Evolutionary conservation across 2,888 invertebrate species (phyloP).

Genomic region (Drosophila glabriapex): DNA sequence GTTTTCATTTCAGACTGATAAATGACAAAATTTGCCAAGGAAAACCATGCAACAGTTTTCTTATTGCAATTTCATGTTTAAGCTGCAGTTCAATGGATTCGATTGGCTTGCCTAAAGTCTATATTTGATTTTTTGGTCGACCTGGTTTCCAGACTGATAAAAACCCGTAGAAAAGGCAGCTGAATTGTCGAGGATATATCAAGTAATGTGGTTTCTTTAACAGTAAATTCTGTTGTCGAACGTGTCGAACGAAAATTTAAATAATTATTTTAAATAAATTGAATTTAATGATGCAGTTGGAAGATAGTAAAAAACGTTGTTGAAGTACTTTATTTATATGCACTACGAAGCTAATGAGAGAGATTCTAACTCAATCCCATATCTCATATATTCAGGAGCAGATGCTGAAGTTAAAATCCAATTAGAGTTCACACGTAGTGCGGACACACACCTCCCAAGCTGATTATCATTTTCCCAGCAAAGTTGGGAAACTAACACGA

Average conservation of each 20-base stretch:
- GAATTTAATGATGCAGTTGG: background rate
- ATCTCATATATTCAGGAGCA: background rate
- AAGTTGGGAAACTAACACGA: conserved; percentile 22
- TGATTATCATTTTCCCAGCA: conserved; percentile 51
- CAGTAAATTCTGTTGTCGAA: too few species aligned
- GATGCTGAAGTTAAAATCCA: background rate
- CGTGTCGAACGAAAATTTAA: conserved; percentile 8
- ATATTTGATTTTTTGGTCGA: background rate
- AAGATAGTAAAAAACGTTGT: conserved; percentile 36
- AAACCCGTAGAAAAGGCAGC: conserved; percentile 20
- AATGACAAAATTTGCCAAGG: conserved; percentile 53
- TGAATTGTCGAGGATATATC: conserved; percentile 26
- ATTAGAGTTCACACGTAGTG: conserved; percentile 18
- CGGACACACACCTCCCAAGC: conserved; percentile 24
- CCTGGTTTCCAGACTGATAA: conserved; percentile 37
- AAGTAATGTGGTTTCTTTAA: conserved; percentile 13
- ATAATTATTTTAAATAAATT: background rate
- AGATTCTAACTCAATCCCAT: background rate
- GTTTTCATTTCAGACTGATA: conserved; percentile 70
- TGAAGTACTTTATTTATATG: background rate
- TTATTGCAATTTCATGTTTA: conserved; percentile 45
- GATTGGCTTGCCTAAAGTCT: background rate
- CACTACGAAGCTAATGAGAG: background rate
- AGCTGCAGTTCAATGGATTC: conserved; percentile 29
- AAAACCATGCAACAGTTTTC: conserved; percentile 34